Percentiles rank a stretch among this genome's conserved stretches.
These are phyloP conservation scores for Laterallus jamaicensis DNA, from an alignment of 2,113 vertebrate species.

Conservation along the genomic window DNA sequence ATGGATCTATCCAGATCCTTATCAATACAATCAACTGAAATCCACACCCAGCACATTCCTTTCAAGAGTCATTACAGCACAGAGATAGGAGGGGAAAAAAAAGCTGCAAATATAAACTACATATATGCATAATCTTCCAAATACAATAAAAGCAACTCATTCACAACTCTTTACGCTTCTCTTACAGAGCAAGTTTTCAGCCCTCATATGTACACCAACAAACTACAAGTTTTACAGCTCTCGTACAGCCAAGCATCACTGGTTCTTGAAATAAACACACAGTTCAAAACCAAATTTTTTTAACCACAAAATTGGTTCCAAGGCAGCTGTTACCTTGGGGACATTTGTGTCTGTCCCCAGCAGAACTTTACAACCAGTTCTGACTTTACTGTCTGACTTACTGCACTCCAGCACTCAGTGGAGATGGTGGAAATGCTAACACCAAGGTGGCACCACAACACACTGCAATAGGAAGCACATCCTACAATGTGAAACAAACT, in stretches of 20 bases:
- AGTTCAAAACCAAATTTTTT: background rate
- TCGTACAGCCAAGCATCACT: background rate
- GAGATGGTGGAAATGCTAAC: background rate
- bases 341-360: background rate
- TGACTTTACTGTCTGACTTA: background rate
- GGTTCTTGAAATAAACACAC: background rate
- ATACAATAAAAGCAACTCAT: background rate
- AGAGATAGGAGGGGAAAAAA: background rate
- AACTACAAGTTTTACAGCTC: background rate
- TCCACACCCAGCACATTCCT: background rate
- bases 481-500: rapidly evolving
- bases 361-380: background rate
- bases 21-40: background rate
- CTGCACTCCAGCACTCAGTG: background rate
- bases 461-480: background rate
- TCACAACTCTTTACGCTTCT: background rate
- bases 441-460: background rate
- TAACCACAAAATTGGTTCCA: background rate
- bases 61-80: background rate
- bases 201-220: background rate
- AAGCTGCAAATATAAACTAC: background rate
- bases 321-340: background rate
- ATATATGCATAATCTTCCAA: background rate
- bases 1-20: background rate
- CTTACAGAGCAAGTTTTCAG: background rate